phyloP scores from a whole-genome alignment of 2,888 invertebrate genomes.

The Electrophaes corylata region DNA sequence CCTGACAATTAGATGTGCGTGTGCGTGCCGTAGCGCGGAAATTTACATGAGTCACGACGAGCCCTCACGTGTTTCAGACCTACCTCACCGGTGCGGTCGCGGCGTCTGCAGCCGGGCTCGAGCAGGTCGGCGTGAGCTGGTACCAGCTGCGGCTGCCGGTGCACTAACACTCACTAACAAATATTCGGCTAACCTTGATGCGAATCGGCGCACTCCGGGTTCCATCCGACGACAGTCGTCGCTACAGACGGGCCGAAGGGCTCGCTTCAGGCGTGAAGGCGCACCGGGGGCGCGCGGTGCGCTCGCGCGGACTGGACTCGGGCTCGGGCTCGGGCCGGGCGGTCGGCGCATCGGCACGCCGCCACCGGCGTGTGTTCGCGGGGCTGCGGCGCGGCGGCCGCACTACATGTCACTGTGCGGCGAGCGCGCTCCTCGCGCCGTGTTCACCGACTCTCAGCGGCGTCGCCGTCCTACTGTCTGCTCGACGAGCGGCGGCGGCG shows the following conservation, averaged over 20 bases:
- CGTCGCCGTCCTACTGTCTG: slow-evolving; percentile 85
- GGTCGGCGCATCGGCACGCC: slow-evolving; percentile 80
- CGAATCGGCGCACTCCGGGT: slow-evolving; percentile 83
- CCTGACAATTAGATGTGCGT: slow-evolving; percentile 28
- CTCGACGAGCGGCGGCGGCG: slow-evolving; percentile 76
- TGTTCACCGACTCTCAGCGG: slow-evolving; percentile 83
- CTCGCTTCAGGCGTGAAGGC: slow-evolving; percentile 67
- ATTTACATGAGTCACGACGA: slow-evolving; percentile 64
- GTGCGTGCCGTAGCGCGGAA: slow-evolving; percentile 49
- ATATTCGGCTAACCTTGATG: slow-evolving; percentile 83
- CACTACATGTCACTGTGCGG: slow-evolving; percentile 82
- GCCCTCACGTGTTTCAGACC: slow-evolving; percentile 66
- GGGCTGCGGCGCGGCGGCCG: slow-evolving; percentile 78
- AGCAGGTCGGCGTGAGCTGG: slow-evolving; percentile 62
- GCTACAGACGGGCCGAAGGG: slow-evolving; percentile 76
- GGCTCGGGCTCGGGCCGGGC: slow-evolving; percentile 68
- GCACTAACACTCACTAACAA: slow-evolving; percentile 82
- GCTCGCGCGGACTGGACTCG: slow-evolving; percentile 60
- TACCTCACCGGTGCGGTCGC: slow-evolving; percentile 71
- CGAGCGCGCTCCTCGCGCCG: slow-evolving; percentile 81
- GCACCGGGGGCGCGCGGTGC: slow-evolving; percentile 41
- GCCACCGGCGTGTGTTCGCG: slow-evolving; percentile 74
- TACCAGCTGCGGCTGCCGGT: slow-evolving; percentile 52
- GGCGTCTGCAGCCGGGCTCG: slow-evolving; percentile 63
- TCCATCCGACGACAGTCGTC: slow-evolving; percentile 81